A percentile compares a stretch with the other conserved stretches of the same genome.
Conservation (phyloP, 2,888 invertebrate species). For the Acanthosepion lycidas region DNA sequence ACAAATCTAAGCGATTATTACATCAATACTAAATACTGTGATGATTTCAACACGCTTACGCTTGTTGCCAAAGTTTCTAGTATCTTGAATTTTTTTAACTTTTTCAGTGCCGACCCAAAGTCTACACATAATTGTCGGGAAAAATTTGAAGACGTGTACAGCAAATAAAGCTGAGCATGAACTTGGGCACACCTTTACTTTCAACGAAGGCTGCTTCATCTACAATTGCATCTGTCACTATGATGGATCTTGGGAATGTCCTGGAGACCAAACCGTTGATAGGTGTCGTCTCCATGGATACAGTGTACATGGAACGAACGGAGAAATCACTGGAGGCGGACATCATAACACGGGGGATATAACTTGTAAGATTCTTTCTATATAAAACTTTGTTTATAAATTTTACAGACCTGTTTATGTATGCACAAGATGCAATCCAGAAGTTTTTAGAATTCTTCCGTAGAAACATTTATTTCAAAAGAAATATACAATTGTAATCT, state of each 20-base stretch:
- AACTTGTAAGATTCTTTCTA: neutral
- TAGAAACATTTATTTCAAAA: too few relatives aligned
- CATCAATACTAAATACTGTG: too few relatives aligned
- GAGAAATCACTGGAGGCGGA: neutral
- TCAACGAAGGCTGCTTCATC: conserved; percentile 36
- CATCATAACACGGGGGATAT: neutral
- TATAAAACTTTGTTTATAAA: neutral
- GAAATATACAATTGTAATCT: too few relatives aligned
- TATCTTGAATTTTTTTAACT: neutral
- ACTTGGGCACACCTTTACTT: neutral
- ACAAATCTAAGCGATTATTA: too few relatives aligned
- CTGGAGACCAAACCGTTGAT: conserved; percentile 33
- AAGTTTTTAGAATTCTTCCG: too few relatives aligned
- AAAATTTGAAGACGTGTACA: neutral
- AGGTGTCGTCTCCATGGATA: neutral
- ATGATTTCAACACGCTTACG: too few relatives aligned
- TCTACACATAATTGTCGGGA: neutral
- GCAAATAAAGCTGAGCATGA: neutral
- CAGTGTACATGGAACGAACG: neutral
- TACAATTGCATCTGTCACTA: neutral
- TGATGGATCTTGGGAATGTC: conserved; percentile 41
- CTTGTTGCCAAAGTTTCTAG: neutral
- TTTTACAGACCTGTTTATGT: neutral
- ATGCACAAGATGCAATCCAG: neutral
- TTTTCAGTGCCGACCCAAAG: neutral